Evolutionary conservation across 1,140 invertebrate species (phyloP).

Genomic region (Lepidurus couesii): DNA sequence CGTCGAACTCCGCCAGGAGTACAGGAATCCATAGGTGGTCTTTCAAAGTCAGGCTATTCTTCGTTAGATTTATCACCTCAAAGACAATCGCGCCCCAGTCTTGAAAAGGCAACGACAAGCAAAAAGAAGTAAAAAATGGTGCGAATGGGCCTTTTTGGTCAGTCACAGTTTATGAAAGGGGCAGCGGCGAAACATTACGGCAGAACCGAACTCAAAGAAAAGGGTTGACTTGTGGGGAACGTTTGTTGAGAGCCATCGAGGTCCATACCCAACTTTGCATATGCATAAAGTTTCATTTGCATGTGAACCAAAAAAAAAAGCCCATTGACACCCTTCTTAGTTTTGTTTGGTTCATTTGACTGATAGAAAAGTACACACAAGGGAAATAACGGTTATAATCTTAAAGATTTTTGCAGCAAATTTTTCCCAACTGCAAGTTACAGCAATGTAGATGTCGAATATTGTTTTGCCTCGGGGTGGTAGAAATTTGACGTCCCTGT

Average conservation of each 20-base stretch:
- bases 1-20: background rate
- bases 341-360: background rate
- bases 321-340: background rate
- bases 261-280: conserved; percentile 1
- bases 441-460: too few relatives aligned
- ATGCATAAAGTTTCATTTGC: conserved; percentile 19
- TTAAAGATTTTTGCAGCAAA: too few relatives aligned
- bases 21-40: background rate
- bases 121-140: background rate
- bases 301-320: background rate
- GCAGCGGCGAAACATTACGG: background rate
- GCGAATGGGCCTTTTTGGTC: conserved; percentile 8
- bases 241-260: background rate
- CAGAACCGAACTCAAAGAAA: background rate
- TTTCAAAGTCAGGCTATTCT: background rate
- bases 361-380: background rate
- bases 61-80: background rate
- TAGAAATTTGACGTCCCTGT: background rate
- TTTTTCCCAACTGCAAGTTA: too few relatives aligned
- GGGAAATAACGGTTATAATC: too few relatives aligned
- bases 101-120: background rate
- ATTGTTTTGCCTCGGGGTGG: too few relatives aligned
- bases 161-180: background rate
- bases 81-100: background rate
- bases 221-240: background rate